Evolutionary conservation across 2,797 vertebrate species (phyloP).

Genomic region (Lutra lutra): DNA sequence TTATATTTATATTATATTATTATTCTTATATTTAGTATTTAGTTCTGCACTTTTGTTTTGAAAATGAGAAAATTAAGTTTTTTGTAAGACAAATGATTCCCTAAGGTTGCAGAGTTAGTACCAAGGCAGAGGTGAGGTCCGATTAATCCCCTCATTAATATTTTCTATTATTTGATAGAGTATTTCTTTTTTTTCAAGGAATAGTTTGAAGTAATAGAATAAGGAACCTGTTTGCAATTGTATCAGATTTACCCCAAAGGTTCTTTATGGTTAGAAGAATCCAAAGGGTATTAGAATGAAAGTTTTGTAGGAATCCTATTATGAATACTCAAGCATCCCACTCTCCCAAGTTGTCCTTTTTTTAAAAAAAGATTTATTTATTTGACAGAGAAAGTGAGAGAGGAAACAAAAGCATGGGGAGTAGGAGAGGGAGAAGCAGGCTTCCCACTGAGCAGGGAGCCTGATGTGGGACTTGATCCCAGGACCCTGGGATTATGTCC

Average conservation of each 20-base stretch:
- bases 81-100: background rate
- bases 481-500: too few species aligned
- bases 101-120: background rate
- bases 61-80: background rate
- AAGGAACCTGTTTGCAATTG: background rate
- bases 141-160: background rate
- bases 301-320: background rate
- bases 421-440: too few species aligned
- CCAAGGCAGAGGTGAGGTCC: background rate
- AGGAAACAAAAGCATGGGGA: too few species aligned
- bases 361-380: too few species aligned
- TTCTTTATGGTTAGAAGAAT: background rate
- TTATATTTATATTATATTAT: too few species aligned
- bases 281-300: background rate
- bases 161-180: background rate
- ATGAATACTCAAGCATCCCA: background rate
- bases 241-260: conserved; percentile 28
- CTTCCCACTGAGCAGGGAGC: too few species aligned
- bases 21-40: too few species aligned
- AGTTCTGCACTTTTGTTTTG: background rate
- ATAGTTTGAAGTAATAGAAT: background rate
- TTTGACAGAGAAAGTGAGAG: too few species aligned
- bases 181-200: background rate
- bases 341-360: background rate
- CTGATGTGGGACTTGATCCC: too few species aligned